Conservation (phyloP, 2,797 vertebrate species). For the Falco concolor region DNA sequence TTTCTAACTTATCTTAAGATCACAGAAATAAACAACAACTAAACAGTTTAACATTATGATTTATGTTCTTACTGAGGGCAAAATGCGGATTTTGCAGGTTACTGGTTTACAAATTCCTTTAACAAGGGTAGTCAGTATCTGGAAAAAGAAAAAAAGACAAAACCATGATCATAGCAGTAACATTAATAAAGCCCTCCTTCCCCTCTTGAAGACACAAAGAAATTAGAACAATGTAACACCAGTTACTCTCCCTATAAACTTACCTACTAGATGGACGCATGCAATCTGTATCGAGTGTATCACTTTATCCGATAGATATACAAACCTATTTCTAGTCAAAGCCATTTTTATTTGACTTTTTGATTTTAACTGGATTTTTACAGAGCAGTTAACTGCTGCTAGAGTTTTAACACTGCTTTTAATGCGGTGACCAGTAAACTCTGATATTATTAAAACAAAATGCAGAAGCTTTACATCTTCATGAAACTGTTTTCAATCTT, state of each 20-base stretch:
- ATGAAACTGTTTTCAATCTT: not conserved
- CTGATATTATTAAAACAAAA: not conserved
- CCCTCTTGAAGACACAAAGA: not conserved
- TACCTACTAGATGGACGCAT: not conserved
- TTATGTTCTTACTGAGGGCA: constrained; percentile 82
- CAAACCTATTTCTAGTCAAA: not conserved
- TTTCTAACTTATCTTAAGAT: not conserved
- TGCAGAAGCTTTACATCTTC: not conserved
- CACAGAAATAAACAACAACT: not conserved
- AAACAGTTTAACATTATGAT: not conserved
- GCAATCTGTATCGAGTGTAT: not conserved
- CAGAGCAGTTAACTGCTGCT: not conserved
- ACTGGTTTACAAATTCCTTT: constrained; percentile 84
- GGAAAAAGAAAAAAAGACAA: not conserved
- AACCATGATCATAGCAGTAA: not conserved
- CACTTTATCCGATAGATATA: not conserved
- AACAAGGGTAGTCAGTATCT: constrained; percentile 90
- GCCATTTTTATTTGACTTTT: not conserved
- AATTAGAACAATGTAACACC: not conserved
- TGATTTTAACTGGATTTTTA: not conserved
- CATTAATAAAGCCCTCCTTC: not conserved
- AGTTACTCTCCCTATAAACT: not conserved
- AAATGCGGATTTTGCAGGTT: constrained; percentile 95
- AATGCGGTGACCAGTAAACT: not conserved
- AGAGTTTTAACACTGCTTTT: not conserved